A percentile compares a stretch with the other conserved stretches of the same genome.
phyloP scores from a whole-genome alignment of 2,797 vertebrate species.

The Threskiornis aethiopicus region DNA sequence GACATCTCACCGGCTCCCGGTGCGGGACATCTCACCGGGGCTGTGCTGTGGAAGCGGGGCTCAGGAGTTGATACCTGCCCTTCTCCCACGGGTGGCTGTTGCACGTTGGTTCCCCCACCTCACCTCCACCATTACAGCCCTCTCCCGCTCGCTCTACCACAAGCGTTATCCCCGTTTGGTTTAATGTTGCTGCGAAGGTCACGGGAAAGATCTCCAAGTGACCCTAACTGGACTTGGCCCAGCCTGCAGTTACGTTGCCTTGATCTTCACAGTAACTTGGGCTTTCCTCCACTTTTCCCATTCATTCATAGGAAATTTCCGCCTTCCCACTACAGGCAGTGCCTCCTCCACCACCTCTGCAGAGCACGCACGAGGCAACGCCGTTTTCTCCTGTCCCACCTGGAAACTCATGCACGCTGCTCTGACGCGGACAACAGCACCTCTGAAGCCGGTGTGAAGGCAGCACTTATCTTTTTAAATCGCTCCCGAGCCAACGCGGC shows the following conservation, averaged over 20 bases:
- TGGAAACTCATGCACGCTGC: rapidly evolving
- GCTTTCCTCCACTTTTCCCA: neutral
- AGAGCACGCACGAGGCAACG: rapidly evolving
- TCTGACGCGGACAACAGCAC: neutral
- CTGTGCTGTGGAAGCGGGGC: neutral
- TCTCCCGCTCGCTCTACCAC: neutral
- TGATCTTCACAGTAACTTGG: neutral
- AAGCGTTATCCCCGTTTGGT: neutral
- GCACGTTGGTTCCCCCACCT: neutral
- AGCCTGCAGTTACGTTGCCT: rapidly evolving
- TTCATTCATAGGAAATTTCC: rapidly evolving
- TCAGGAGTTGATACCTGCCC: neutral
- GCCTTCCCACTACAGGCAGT: neutral
- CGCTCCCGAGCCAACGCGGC: rapidly evolving
- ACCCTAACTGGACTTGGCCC: neutral
- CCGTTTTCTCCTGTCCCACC: neutral
- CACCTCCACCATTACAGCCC: neutral
- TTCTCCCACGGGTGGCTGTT: neutral
- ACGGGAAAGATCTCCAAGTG: neutral
- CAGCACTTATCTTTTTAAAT: neutral
- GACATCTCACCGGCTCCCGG: neutral
- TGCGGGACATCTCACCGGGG: rapidly evolving
- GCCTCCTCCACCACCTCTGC: neutral
- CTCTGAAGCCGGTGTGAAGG: neutral
- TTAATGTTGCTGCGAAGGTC: neutral